A percentile compares a stretch with the other conserved stretches of the same genome.
phyloP scores from a whole-genome alignment of 2,888 invertebrate genomes.

The Acleris holmiana region DNA sequence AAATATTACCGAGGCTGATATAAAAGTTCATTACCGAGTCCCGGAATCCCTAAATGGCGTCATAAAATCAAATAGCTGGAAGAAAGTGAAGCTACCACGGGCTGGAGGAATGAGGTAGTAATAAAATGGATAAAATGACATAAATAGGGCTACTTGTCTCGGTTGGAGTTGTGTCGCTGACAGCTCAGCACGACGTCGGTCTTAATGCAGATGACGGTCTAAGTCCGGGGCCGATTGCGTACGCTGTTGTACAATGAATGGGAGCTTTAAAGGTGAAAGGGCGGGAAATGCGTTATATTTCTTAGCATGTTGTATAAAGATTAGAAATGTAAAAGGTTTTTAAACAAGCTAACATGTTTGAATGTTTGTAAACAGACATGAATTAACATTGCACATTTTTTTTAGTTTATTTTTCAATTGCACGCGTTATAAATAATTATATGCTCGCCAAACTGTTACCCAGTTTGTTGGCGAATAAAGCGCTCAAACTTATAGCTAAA shows the following conservation, averaged over 20 bases:
- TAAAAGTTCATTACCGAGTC: constrained; percentile 37
- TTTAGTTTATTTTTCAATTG: no score
- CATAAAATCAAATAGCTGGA: constrained; percentile 42
- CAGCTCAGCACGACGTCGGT: constrained; percentile 48
- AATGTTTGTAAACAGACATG: no score
- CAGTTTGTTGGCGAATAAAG: no score
- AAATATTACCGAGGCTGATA: constrained; percentile 36
- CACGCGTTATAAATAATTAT: no score
- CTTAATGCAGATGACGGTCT: constrained; percentile 34
- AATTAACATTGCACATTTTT: no score
- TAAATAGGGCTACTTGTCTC: constrained; percentile 51
- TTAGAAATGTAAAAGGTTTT: no score
- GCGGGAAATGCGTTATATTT: background rate
- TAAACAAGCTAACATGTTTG: no score
- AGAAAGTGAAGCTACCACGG: constrained; percentile 59
- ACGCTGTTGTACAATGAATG: constrained; percentile 5
- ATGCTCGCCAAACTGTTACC: no score
- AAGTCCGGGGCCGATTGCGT: constrained; percentile 21
- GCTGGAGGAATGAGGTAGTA: constrained; percentile 45
- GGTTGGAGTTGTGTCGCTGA: constrained; percentile 43
- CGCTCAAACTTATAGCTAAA: no score
- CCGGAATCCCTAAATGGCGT: constrained; percentile 31
- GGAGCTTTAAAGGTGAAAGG: constrained; percentile 5
- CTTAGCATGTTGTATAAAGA: no score
- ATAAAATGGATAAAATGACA: constrained; percentile 55